These are phyloP conservation scores for Hippopotamyrus pictus DNA, from an alignment of 2,797 vertebrate genomes.

Conservation along the genomic window DNA sequence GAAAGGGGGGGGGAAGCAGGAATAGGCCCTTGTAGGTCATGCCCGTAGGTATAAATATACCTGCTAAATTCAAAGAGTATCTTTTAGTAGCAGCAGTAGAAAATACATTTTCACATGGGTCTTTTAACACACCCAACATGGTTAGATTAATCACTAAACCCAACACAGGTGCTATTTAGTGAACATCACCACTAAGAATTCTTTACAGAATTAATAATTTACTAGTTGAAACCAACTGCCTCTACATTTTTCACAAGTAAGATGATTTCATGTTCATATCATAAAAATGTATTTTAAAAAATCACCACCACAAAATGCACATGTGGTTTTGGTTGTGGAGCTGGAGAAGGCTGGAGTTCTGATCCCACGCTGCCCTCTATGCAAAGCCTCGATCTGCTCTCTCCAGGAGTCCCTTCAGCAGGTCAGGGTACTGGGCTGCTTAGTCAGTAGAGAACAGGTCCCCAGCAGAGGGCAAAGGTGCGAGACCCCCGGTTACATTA, in stretches of 20 bases:
- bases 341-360: not conserved
- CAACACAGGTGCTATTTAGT: not conserved
- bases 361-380: not conserved
- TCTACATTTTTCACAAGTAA: not conserved
- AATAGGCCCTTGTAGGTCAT: not conserved
- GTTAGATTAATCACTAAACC: not conserved
- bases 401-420: not conserved
- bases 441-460: conserved; percentile 98
- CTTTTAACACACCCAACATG: conserved; percentile 10
- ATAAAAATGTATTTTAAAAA: conserved; percentile 9
- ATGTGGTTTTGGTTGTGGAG: not conserved
- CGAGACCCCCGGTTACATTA: conserved; percentile 90
- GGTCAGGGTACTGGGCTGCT: conserved; percentile 28
- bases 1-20: not conserved
- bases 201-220: conserved; percentile 11
- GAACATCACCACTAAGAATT: conserved; percentile 3
- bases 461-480: conserved; percentile 91
- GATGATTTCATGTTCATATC: conserved; percentile 5
- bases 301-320: not conserved
- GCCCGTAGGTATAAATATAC: not conserved
- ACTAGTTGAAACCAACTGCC: conserved; percentile 7
- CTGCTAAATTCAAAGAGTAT: not conserved
- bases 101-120: not conserved
- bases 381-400: not conserved
- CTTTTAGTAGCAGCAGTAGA: conserved; percentile 5